A percentile compares a stretch with the other conserved stretches of the same genome.
Conservation (phyloP, 2,797 vertebrate species). For the Danio choprae region DNA sequence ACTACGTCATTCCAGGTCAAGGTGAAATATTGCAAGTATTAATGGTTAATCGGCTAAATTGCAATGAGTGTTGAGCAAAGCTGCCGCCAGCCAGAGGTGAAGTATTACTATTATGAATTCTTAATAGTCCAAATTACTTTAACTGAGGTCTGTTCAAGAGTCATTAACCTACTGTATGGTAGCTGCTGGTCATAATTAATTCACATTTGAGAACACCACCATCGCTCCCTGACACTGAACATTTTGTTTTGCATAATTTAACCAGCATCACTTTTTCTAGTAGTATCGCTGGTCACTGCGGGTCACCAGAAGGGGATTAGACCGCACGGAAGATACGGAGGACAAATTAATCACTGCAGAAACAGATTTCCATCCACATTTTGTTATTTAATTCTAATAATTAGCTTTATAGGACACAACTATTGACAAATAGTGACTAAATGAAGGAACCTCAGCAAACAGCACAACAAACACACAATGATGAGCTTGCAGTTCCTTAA, state of each 20-base stretch:
- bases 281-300: slow-evolving; percentile 45
- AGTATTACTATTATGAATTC: slow-evolving; percentile 59
- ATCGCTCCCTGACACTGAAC: slow-evolving; percentile 41
- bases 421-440: neutral
- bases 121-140: slow-evolving; percentile 59
- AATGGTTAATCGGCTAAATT: slow-evolving; percentile 50
- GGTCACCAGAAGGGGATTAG: slow-evolving; percentile 35
- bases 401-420: neutral
- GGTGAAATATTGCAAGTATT: slow-evolving; percentile 44
- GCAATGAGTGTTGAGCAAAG: slow-evolving; percentile 38
- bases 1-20: neutral
- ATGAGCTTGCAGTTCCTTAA: slow-evolving; percentile 1
- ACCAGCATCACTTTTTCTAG: slow-evolving; percentile 51
- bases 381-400: neutral
- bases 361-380: no score
- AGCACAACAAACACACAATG: neutral
- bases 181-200: slow-evolving; percentile 53
- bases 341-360: slow-evolving; percentile 23
- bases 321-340: slow-evolving; percentile 21
- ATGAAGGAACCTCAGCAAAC: neutral
- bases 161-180: slow-evolving; percentile 57
- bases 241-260: slow-evolving; percentile 58
- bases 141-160: slow-evolving; percentile 54
- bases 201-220: slow-evolving; percentile 39
- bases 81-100: slow-evolving; percentile 51